Conservation (phyloP, 2,797 vertebrate species). For the Bryconaethiops microstoma region DNA sequence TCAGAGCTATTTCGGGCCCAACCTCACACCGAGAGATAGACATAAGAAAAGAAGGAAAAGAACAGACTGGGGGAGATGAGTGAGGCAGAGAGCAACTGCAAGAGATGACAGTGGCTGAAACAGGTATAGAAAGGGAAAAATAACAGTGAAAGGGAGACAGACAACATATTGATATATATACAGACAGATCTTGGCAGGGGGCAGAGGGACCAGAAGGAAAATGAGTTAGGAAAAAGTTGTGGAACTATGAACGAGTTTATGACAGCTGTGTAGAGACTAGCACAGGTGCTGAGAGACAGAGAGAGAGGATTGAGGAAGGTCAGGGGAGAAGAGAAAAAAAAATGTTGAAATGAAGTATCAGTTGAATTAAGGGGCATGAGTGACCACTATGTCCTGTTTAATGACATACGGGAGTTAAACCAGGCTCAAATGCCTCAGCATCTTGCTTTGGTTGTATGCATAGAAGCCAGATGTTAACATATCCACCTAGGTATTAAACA, state of each 20-base stretch:
- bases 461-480: background rate
- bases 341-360: constrained; percentile 19
- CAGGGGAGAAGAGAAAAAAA: too few relatives aligned
- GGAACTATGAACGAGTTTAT: constrained; percentile 59
- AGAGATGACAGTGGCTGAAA: background rate
- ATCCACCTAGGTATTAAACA: background rate
- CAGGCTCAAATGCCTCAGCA: background rate
- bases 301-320: constrained; percentile 34
- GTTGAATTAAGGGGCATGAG: background rate
- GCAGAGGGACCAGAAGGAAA: constrained; percentile 12
- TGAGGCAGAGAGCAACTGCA: background rate
- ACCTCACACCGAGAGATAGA: constrained; percentile 59
- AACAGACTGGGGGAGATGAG: background rate
- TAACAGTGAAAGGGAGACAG: constrained; percentile 3
- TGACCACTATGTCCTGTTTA: background rate
- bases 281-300: constrained; percentile 65
- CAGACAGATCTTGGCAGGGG: background rate
- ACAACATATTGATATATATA: background rate
- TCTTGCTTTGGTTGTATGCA: background rate
- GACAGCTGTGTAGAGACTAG: constrained; percentile 69
- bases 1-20: constrained; percentile 76
- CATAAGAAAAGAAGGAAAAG: constrained; percentile 61
- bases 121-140: background rate
- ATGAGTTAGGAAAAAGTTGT: constrained; percentile 38
- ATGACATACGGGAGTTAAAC: background rate